These are phyloP conservation scores for Nemotelus pantherinus DNA, from an alignment of 2,888 invertebrate genomes.

Conservation along the genomic window DNA sequence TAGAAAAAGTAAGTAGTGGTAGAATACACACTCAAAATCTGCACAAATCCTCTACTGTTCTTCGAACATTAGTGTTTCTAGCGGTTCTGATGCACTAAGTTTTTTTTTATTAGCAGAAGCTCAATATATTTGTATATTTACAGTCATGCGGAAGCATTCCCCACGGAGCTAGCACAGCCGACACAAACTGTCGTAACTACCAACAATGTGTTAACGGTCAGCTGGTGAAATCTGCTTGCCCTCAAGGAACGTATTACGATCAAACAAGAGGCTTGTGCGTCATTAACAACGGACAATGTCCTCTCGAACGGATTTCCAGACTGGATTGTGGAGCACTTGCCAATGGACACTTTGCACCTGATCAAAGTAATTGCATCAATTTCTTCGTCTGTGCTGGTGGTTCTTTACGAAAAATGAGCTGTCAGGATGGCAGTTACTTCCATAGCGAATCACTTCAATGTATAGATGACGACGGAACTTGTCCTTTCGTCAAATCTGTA, in stretches of 20 bases:
- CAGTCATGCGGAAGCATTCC: slow-evolving; percentile 7
- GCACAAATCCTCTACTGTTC: no score
- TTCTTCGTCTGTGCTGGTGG: slow-evolving; percentile 56
- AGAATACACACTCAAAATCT: no score
- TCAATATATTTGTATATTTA: neutral
- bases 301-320: slow-evolving; percentile 48
- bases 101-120: neutral
- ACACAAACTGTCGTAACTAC: slow-evolving; percentile 57
- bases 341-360: slow-evolving; percentile 55
- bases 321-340: slow-evolving; percentile 53
- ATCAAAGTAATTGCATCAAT: slow-evolving; percentile 55
- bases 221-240: neutral
- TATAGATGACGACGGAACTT: slow-evolving; percentile 55
- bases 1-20: no score
- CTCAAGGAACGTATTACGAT: slow-evolving; percentile 26
- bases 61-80: no score
- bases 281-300: slow-evolving; percentile 45
- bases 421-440: slow-evolving; percentile 55
- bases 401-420: slow-evolving; percentile 51
- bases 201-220: slow-evolving; percentile 60
- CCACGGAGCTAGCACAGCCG: slow-evolving; percentile 46
- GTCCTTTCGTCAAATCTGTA: slow-evolving; percentile 54
- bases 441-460: slow-evolving; percentile 50
- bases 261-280: slow-evolving; percentile 47
- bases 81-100: no score